phyloP scores from a whole-genome alignment of 2,888 invertebrate genomes.

The Pocota personata region DNA sequence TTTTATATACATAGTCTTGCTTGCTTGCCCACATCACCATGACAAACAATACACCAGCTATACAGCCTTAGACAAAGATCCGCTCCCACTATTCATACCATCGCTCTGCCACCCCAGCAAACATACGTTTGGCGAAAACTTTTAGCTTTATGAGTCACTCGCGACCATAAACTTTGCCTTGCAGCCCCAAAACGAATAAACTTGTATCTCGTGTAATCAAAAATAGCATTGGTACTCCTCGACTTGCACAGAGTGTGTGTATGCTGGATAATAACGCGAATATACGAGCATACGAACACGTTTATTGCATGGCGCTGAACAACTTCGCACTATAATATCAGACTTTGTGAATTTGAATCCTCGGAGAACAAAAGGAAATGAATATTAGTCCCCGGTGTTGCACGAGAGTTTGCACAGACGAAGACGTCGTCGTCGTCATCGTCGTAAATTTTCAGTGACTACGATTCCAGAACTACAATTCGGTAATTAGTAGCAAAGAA shows the following conservation, averaged over 20 bases:
- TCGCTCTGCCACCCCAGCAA: neutral
- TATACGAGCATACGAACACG: slow-evolving; percentile 59
- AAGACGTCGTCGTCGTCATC: slow-evolving; percentile 22
- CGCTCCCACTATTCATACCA: neutral
- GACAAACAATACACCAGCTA: slow-evolving; percentile 38
- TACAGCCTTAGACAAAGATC: neutral
- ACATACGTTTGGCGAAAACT: slow-evolving; percentile 66
- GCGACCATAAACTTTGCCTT: slow-evolving; percentile 70
- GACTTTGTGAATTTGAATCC: slow-evolving; percentile 70
- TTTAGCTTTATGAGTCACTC: slow-evolving; percentile 73
- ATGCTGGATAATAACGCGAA: slow-evolving; percentile 65
- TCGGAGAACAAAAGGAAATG: slow-evolving; percentile 68
- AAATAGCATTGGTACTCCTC: slow-evolving; percentile 70
- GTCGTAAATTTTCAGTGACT: slow-evolving; percentile 57
- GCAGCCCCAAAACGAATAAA: slow-evolving; percentile 74
- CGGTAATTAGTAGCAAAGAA: slow-evolving; percentile 69
- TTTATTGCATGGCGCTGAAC: slow-evolving; percentile 54
- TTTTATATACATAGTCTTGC: slow-evolving; percentile 15
- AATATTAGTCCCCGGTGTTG: slow-evolving; percentile 60
- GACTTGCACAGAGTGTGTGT: slow-evolving; percentile 36
- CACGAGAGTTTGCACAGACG: slow-evolving; percentile 1
- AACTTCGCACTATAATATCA: slow-evolving; percentile 62
- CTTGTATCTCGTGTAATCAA: slow-evolving; percentile 74
- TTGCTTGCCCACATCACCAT: slow-evolving; percentile 27
- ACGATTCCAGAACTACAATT: slow-evolving; percentile 57